Evolutionary conservation across 2,113 vertebrate species (phyloP).

Genomic region (Saccopteryx bilineata): DNA sequence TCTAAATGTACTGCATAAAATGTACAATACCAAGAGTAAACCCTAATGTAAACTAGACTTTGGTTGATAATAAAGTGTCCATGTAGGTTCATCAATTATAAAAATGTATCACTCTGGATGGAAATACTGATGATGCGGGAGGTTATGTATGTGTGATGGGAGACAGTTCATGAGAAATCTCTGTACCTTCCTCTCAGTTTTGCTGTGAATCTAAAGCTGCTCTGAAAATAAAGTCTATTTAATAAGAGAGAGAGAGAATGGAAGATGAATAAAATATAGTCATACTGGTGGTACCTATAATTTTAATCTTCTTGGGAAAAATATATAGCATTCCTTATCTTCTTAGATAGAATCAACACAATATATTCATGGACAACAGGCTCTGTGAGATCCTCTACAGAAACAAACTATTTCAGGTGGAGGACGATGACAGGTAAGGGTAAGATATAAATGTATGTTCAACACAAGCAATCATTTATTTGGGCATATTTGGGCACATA

Average conservation of each 20-base stretch:
- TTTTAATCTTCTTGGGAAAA: neutral
- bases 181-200: neutral
- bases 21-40: neutral
- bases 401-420: neutral
- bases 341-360: neutral
- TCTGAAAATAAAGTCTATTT: neutral
- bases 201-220: neutral
- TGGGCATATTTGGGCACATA: neutral
- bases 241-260: neutral
- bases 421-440: neutral
- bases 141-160: no score
- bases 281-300: neutral
- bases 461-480: neutral
- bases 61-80: neutral
- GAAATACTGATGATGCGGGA: neutral
- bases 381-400: neutral
- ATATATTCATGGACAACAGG: neutral
- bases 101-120: neutral
- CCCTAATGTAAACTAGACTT: neutral
- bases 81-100: neutral
- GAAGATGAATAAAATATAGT: neutral
- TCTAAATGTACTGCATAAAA: neutral
- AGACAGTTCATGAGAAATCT: neutral
- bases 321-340: neutral
- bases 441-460: neutral